These are phyloP conservation scores for Brachionus rotundiformis DNA, from an alignment of 1,140 invertebrate species.

Conservation along the genomic window DNA sequence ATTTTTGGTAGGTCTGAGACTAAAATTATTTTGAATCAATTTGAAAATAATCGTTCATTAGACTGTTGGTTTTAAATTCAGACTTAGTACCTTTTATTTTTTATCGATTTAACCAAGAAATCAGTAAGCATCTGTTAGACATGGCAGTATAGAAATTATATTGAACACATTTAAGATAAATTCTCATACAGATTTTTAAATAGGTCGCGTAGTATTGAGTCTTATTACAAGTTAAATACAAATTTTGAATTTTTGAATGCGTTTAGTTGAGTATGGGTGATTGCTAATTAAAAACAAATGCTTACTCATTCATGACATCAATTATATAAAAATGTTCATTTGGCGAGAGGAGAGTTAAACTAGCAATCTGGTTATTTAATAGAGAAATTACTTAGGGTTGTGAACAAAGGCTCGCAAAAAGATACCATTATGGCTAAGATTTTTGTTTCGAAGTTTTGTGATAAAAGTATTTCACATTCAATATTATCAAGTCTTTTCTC, in stretches of 20 bases:
- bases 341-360: background rate
- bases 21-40: background rate
- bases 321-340: conserved; percentile 48
- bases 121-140: background rate
- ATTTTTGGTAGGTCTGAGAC: background rate
- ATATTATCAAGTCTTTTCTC: background rate
- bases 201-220: background rate
- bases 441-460: background rate
- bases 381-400: background rate
- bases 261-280: conserved; percentile 17
- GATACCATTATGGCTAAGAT: conserved; percentile 34
- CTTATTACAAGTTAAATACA: background rate
- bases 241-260: conserved; percentile 1
- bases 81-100: background rate
- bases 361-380: conserved; percentile 43
- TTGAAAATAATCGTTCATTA: background rate
- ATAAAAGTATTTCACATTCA: conserved; percentile 40
- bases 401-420: conserved; percentile 9
- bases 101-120: background rate
- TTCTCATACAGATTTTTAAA: background rate
- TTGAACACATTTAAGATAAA: too few relatives aligned
- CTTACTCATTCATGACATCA: conserved; percentile 47
- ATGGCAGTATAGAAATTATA: too few relatives aligned
- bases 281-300: conserved; percentile 39
- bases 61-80: background rate